Base-by-base conservation (phyloP, 2,797 vertebrate genomes). In the Paratrypauchen microcephalus region DNA sequence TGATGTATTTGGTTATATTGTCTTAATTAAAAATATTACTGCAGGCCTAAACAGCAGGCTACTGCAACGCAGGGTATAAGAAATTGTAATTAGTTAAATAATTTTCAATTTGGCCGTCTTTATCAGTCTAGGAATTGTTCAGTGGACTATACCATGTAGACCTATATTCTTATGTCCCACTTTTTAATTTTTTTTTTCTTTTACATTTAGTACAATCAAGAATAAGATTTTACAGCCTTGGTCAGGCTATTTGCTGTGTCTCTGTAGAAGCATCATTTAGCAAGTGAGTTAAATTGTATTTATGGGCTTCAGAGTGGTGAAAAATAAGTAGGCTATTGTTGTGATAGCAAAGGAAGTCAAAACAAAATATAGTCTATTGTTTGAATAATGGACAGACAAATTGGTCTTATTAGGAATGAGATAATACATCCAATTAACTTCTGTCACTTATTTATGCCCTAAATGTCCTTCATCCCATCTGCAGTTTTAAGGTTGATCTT, bases 401-500 rank as follows among this genome's bases (percentile, higher is more conserved):
- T 45, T 45, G 13, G 11, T 50, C 18, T 50, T 6, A 50, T 2
- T 50, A n/a, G 19, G 52, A 55, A 23, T 21, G 52, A 13, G 19
- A 58, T 24, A 30, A 13, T 58, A 30, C 32, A 39, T 19, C 19
- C 59, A 32, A 21, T 61, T 39, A 41, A 21, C 60, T 58, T 28
- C 24, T 61, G 59, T 39, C 59, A 39, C 30, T 61, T 23, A 47
- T 13, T 45, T 62, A 24, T 15, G 57, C 26, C 57, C 60, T 41
- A 18, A 41, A 39, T 41, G 62, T 64, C 24, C 41, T 48, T 64
- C 3, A 5, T 47, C 16, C 24, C 21, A 28, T 50, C 74, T 68
- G 65, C 65, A 75, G 62, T 70, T 72, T 75, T 70, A 72, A 71
- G 79, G 70, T 81, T 82, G 78, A 82, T 91, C 73, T 77, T 76